Evolutionary conservation across 1,140 invertebrate species (phyloP), one percentile per base, ranked within the genome.

Genomic region (Antheraea mylitta): DNA sequence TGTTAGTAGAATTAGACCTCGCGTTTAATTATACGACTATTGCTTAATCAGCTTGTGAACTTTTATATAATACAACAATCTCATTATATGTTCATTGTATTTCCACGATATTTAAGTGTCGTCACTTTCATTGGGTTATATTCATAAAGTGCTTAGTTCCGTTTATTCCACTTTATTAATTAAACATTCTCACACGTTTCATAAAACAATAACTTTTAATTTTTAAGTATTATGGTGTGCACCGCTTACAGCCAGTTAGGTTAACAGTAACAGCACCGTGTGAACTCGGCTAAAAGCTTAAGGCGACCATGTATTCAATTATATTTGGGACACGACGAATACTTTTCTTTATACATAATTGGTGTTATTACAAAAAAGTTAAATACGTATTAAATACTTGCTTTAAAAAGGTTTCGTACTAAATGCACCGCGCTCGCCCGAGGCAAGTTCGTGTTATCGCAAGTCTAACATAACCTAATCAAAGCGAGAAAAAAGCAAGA

Each of bases 101-200:
- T 69, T 71, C 53, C 58, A 67, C 73, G 65, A 66, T 72, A 75
- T 76, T 72, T 74, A 74, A 67, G 63, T 81, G 79, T 79, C 79
- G 77, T 85, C 76, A 84, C 84, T 88, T 88, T 87, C 83, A 78
- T 83, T 79, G 66, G 67, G 67, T 76, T 79, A 78, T 75, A 69
- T 13, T 53, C 45, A 53, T 53, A 78, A 74, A 76, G 67, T 66
- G 68, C 69, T 82, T 72, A 78, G 80, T 79, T 87, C 80, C 81
- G 82, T 86, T 85, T 84, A 84, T 81, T 74, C 84, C 83, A 87
- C 76, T 90, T 91, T 89, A 87, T 86, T 90, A 89, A 91, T 91
- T 91, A 91, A 87, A 90, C 85, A 90, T 90, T 91, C 89, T 86
- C 89, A 91, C 86, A 87, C 80, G 77, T 85, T 87, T 87, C 85